Conservation (phyloP, 1,140 invertebrate species). For the Drosophila sechellia region DNA sequence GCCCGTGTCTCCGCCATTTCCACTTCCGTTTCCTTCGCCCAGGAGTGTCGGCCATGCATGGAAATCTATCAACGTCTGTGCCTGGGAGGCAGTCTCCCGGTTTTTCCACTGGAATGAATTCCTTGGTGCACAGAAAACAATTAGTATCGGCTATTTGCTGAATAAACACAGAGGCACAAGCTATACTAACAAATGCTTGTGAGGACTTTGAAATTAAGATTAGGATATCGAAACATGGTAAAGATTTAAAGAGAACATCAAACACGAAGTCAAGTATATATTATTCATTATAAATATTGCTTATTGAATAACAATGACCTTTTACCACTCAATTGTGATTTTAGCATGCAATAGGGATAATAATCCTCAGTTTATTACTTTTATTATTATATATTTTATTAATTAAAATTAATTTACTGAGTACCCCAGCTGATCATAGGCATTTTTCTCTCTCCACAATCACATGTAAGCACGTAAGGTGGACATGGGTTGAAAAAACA, state of each 20-base stretch:
- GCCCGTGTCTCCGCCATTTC: slow-evolving; percentile 1
- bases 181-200: background rate
- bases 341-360: too few relatives aligned
- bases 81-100: slow-evolving; percentile 32
- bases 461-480: slow-evolving; percentile 27
- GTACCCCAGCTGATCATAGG: background rate
- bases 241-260: too few relatives aligned
- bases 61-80: slow-evolving; percentile 77
- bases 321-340: too few relatives aligned
- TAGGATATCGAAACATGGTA: too few relatives aligned
- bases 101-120: slow-evolving; percentile 14
- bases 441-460: background rate
- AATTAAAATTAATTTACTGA: too few relatives aligned
- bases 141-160: background rate
- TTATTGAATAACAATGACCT: too few relatives aligned
- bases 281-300: too few relatives aligned
- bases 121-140: slow-evolving; percentile 11
- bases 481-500: slow-evolving; percentile 45
- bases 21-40: slow-evolving; percentile 35
- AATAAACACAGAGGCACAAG: background rate
- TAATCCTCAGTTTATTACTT: too few relatives aligned
- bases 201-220: too few relatives aligned
- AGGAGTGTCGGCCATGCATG: slow-evolving; percentile 42
- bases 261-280: too few relatives aligned
- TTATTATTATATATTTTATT: too few relatives aligned